These are phyloP conservation scores for Mormyrus proboscirostris DNA, from an alignment of 2,797 vertebrate species.

Conservation along the genomic window DNA sequence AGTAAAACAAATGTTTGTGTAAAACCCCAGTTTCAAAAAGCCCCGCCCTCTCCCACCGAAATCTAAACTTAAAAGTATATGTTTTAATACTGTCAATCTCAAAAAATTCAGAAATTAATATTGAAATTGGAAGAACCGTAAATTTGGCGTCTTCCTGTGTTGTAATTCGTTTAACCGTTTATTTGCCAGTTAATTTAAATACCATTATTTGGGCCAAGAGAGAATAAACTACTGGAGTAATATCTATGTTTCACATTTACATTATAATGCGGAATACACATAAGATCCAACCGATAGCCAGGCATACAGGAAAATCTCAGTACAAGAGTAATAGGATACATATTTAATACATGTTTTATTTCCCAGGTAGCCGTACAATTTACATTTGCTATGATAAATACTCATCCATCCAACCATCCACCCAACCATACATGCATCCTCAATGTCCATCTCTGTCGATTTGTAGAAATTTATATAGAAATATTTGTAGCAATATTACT, in stretches of 20 bases:
- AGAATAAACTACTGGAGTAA: background rate
- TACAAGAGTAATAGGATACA: background rate
- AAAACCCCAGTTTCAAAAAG: conserved; percentile 66
- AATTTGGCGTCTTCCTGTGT: background rate
- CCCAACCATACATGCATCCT: background rate
- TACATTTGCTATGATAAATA: background rate
- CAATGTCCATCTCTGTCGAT: background rate
- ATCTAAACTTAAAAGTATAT: background rate
- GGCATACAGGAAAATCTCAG: background rate
- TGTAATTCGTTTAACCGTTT: background rate
- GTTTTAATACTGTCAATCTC: background rate
- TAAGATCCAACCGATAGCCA: background rate
- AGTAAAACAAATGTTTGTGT: conserved; percentile 68
- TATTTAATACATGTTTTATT: background rate
- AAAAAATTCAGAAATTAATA: background rate
- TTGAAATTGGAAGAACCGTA: background rate
- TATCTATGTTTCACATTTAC: background rate
- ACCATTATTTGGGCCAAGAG: background rate
- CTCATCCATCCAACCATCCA: background rate
- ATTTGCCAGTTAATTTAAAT: conserved; percentile 3
- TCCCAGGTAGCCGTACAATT: background rate
- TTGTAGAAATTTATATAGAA: background rate
- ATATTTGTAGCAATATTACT: background rate
- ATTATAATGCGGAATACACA: background rate
- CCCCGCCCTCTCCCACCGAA: background rate